phyloP scores from a whole-genome alignment of 2,113 vertebrate species.

The Coryphaenoides rupestris region DNA sequence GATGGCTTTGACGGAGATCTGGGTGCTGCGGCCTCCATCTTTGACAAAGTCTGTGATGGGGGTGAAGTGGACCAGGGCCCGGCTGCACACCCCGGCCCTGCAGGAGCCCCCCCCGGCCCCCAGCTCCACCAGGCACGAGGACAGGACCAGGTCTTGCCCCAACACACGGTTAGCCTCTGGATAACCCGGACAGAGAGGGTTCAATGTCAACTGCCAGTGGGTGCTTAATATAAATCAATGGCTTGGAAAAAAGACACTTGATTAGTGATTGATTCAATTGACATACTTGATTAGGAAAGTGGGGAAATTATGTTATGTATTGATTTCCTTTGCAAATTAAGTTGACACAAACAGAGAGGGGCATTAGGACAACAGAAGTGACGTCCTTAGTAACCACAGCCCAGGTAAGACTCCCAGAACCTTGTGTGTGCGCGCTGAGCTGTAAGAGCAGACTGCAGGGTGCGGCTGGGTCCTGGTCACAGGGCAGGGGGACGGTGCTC shows the following conservation, averaged over 20 bases:
- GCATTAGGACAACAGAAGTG: too few species aligned
- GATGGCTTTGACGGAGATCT: conserved; percentile 71
- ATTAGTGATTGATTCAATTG: too few species aligned
- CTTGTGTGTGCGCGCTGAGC: conserved; percentile 73
- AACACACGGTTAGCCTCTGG: conserved; percentile 46
- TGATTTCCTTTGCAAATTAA: too few species aligned
- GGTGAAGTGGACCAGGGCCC: conserved; percentile 70
- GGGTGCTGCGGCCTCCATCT: conserved; percentile 78
- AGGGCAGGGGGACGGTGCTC: conserved; percentile 81
- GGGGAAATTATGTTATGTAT: too few species aligned
- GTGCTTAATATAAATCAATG: too few species aligned
- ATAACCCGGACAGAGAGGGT: background rate
- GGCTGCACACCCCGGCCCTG: conserved; percentile 70
- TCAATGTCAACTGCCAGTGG: too few species aligned
- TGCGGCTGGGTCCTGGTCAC: conserved; percentile 56
- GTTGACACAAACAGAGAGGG: too few species aligned
- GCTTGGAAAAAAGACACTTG: too few species aligned
- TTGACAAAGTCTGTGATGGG: conserved; percentile 76
- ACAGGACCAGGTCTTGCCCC: conserved; percentile 80
- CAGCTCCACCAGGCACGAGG: conserved; percentile 82
- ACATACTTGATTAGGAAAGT: too few species aligned
- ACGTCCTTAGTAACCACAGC: too few species aligned
- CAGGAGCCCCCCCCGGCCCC: conserved; percentile 58
- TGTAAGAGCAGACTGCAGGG: conserved; percentile 77
- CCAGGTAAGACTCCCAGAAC: conserved; percentile 50